Evolutionary conservation across 2,113 vertebrate species (phyloP).

Genomic region (Hyaena hyaena): DNA sequence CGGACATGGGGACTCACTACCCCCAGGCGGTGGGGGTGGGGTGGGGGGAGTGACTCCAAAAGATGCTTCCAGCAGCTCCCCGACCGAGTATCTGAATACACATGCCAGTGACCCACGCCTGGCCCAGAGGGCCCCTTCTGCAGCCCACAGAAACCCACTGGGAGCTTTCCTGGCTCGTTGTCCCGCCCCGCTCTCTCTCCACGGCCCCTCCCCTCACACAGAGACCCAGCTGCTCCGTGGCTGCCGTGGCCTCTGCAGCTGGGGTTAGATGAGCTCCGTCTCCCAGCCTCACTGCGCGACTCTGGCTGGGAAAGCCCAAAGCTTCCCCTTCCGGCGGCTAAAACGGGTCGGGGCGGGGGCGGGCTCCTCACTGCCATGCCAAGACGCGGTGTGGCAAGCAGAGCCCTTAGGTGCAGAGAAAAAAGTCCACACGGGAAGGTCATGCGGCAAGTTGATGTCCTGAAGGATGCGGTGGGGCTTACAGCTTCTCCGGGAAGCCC

Average conservation of each 20-base stretch:
- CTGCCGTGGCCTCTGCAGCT: not conserved
- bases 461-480: not conserved
- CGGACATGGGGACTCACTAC: not conserved
- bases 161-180: not conserved
- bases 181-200: not conserved
- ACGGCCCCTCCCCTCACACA: fast-evolving
- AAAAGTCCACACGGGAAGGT: not conserved
- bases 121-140: not conserved
- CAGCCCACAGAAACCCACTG: not conserved
- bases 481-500: not conserved
- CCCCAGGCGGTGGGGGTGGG: no score
- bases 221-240: constrained; percentile 3
- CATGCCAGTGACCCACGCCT: fast-evolving
- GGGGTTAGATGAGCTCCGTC: not conserved
- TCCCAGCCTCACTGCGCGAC: not conserved
- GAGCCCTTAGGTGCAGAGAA: not conserved
- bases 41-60: not conserved
- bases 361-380: not conserved
- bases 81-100: not conserved
- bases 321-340: not conserved
- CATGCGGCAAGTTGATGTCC: not conserved
- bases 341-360: not conserved
- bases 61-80: not conserved
- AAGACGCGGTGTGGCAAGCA: not conserved
- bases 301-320: not conserved